Conservation (phyloP, 2,113 vertebrate species). For the Gnathonemus longibarbis region DNA sequence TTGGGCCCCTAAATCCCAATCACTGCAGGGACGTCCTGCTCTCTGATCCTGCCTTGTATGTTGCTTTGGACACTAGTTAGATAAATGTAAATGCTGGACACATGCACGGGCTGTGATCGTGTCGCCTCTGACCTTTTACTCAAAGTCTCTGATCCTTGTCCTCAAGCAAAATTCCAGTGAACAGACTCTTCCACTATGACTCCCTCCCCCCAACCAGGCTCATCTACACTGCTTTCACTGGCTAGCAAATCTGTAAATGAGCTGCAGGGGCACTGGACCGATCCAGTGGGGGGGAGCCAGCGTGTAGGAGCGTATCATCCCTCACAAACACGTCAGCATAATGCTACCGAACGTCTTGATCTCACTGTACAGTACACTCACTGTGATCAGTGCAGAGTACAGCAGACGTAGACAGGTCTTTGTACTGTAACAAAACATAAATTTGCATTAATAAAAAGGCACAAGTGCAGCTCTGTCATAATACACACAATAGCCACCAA, state of each 20-base stretch:
- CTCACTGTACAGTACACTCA: not conserved
- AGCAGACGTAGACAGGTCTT: not conserved
- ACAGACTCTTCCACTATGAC: not conserved
- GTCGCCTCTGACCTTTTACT: not conserved
- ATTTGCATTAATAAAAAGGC: not conserved
- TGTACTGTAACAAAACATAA: conserved; percentile 4
- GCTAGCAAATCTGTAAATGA: not conserved
- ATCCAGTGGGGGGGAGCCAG: not conserved
- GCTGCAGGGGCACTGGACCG: not conserved
- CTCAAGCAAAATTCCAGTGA: not conserved
- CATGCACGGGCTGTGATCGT: no score
- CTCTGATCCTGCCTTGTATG: not conserved
- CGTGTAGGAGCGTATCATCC: not conserved
- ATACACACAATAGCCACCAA: not conserved
- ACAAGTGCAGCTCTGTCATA: not conserved
- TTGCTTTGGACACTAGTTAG: not conserved
- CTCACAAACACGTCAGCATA: not conserved
- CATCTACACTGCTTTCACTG: not conserved
- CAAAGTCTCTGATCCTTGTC: not conserved
- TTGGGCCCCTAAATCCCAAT: not conserved
- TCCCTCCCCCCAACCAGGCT: not conserved
- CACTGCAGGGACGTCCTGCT: not conserved
- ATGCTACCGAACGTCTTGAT: not conserved
- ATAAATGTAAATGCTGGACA: not conserved
- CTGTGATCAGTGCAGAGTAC: not conserved